A percentile compares a stretch with the other conserved stretches of the same genome.
Conservation (phyloP, 2,888 invertebrate genomes). For the Isoperla grammatica region DNA sequence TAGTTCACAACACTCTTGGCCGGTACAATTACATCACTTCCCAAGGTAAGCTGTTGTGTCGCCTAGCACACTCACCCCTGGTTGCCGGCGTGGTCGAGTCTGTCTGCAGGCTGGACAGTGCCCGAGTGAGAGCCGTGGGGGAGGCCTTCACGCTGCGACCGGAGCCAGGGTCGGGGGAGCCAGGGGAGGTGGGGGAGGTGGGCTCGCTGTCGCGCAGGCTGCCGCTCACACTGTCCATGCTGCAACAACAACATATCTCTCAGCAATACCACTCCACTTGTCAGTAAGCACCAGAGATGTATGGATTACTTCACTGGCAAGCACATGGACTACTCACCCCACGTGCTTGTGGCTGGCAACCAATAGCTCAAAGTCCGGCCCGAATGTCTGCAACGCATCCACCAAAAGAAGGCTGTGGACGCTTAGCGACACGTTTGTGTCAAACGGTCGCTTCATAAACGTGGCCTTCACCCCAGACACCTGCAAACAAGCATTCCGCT, state of each 20-base stretch:
- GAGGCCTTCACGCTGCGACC: constrained; percentile 41
- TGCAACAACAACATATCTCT: constrained; percentile 41
- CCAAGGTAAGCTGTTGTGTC: background rate
- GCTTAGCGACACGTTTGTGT: constrained; percentile 72
- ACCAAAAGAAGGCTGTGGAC: constrained; percentile 90
- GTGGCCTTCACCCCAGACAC: constrained; percentile 81
- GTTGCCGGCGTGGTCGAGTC: too few relatives aligned
- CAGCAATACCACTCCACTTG: too few relatives aligned
- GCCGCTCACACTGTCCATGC: constrained; percentile 91
- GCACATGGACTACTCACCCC: too few relatives aligned
- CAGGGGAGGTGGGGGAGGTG: constrained; percentile 79
- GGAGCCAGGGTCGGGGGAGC: constrained; percentile 56
- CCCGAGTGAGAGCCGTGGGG: constrained; percentile 52
- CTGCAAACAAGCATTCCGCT: constrained; percentile 51
- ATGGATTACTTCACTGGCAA: too few relatives aligned
- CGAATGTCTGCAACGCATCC: constrained; percentile 92
- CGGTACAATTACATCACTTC: too few relatives aligned
- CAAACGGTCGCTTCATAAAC: constrained; percentile 65
- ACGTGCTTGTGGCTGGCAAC: constrained; percentile 94
- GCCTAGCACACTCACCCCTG: constrained; percentile 11
- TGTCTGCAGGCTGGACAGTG: constrained; percentile 46
- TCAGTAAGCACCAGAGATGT: too few relatives aligned
- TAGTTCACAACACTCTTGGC: too few relatives aligned
- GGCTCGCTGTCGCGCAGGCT: constrained; percentile 89
- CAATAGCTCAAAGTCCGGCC: constrained; percentile 89